Evolutionary conservation across 2,113 vertebrate genomes (phyloP), one percentile per base, ranked within the genome.

Genomic region (Fulica atra): DNA sequence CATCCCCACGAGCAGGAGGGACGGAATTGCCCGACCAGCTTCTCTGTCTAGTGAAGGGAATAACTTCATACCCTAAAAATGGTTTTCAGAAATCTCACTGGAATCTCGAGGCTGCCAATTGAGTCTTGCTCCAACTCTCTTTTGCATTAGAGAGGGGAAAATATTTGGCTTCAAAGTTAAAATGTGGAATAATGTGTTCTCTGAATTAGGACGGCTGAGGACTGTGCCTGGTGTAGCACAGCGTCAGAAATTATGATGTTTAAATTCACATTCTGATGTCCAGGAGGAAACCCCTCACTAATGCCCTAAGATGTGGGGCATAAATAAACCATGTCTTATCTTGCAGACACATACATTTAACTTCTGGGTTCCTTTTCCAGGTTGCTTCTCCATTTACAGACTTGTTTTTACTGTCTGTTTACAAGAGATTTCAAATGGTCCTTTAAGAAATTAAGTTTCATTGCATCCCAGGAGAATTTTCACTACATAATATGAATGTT

Each of bases 1-100:
- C 95, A 95, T 20, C 85, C 74, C 10, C 81, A 54, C 1, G 31
- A 69, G 69, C 2, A 3, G 91, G 92, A 48, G 38, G 92, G 88
- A 31, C 38, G 92, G 19, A 97, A 31, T 42, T 98, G 56, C 82
- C 94, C 12, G 31, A 86, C 31, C 1, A 2, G 8, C 94, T 98
- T 74, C 96, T 97, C 89, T 98, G 97, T 26, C 86, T 93, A 97
- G 46, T 95, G 72, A 98, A 74, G 73, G 66, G 11, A 23, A 18
- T 42, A 61, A 31, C 11, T 10, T 87, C 36, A 44, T 4, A 48
- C 31, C 4, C 1, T 19, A 80, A 86, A 94, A 76, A 50, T 4
- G 2, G 29, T 71, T 88, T 84, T 84, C 60, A 86, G 76, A 61
- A 84, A 70, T 69, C 61, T 80, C 2, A 0, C 7, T 83, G 59